Conservation (phyloP, 2,113 vertebrate genomes). For the Pongo abelii region DNA sequence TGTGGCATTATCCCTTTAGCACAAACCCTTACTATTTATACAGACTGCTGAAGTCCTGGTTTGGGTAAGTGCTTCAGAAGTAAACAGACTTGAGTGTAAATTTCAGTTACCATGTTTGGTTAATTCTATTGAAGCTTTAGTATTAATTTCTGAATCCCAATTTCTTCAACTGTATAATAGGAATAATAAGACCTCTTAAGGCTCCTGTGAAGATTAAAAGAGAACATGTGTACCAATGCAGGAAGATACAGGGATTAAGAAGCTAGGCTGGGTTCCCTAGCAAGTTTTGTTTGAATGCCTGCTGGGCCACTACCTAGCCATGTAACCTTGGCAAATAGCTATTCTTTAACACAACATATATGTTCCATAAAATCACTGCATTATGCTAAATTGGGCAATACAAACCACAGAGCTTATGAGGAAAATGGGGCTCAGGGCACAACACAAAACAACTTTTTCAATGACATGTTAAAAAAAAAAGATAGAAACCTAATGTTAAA, state of each 20-base stretch:
- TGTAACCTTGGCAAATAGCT: background rate
- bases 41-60: background rate
- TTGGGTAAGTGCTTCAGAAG: background rate
- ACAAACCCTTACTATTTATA: background rate
- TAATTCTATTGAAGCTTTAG: background rate
- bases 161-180: conserved; percentile 1
- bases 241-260: background rate
- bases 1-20: background rate
- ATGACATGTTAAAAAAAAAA: background rate
- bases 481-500: background rate
- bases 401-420: background rate
- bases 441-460: background rate
- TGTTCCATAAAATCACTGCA: background rate
- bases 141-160: background rate
- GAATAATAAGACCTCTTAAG: background rate
- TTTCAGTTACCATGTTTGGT: background rate
- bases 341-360: background rate
- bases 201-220: background rate
- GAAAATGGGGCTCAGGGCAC: background rate
- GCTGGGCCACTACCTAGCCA: background rate
- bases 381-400: background rate
- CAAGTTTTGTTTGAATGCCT: background rate
- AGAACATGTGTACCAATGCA: background rate
- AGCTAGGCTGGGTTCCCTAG: background rate
- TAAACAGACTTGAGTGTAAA: background rate